A percentile compares a stretch with the other conserved stretches of the same genome.
These are phyloP conservation scores for Mythimna pallens DNA, from an alignment of 2,888 invertebrate species.

Conservation along the genomic window DNA sequence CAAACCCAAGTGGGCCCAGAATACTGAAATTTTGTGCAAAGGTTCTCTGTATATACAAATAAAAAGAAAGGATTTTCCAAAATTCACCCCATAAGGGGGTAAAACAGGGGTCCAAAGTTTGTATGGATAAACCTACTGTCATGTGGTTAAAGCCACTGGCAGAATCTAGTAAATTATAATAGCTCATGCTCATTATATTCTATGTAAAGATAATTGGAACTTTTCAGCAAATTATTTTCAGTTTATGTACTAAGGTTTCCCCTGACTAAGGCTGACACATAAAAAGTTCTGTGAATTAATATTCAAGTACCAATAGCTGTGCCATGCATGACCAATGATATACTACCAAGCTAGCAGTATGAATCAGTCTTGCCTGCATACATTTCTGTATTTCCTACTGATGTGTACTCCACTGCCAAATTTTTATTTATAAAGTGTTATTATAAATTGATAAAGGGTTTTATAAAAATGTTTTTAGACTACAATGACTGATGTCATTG, in stretches of 20 bases:
- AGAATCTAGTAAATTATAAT: neutral
- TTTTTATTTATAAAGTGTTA: neutral
- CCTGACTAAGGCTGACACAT: neutral
- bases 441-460: constrained; percentile 15
- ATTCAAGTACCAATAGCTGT: constrained; percentile 8
- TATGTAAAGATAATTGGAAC: neutral
- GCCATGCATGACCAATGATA: constrained; percentile 7
- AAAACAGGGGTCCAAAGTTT: no score
- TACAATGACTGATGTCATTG: neutral
- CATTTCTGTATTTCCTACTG: neutral
- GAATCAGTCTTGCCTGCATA: constrained; percentile 4
- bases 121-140: no score
- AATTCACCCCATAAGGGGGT: no score
- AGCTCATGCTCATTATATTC: neutral
- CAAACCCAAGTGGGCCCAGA: no score
- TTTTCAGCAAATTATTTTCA: neutral
- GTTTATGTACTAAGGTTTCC: neutral
- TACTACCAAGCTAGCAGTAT: constrained; percentile 3
- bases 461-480: neutral
- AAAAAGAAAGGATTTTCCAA: no score
- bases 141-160: no score
- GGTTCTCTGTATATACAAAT: no score
- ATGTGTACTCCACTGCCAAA: neutral
- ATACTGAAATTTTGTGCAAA: no score
- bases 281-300: constrained; percentile 1